These are phyloP conservation scores for Theocolax elegans DNA, from an alignment of 1,140 invertebrate genomes.

Conservation along the genomic window DNA sequence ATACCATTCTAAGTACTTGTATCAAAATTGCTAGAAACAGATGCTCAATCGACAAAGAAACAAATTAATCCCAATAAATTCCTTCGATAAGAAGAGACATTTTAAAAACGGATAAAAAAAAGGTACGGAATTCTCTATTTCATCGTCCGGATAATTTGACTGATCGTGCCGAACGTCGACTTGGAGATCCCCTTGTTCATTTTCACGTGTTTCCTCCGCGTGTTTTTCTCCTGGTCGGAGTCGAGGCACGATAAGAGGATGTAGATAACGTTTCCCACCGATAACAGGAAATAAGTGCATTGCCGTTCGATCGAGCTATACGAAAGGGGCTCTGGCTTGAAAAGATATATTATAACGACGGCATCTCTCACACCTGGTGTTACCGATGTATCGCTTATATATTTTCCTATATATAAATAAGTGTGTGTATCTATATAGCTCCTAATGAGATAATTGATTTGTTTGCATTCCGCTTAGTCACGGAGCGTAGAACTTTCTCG, in stretches of 20 bases:
- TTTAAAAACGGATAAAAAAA: no score
- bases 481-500: background rate
- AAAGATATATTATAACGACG: no score
- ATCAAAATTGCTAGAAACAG: no score
- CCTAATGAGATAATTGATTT: slow-evolving; percentile 30
- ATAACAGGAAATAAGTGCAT: background rate
- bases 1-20: no score
- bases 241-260: slow-evolving; percentile 9
- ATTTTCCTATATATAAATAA: background rate
- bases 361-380: slow-evolving; percentile 2
- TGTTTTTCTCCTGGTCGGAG: background rate
- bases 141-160: slow-evolving; percentile 10
- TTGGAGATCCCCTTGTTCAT: background rate
- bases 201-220: background rate
- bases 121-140: no score
- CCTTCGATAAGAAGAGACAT: no score
- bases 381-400: background rate
- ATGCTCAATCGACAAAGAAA: no score
- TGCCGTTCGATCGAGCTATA: background rate
- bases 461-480: slow-evolving; percentile 27
- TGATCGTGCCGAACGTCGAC: background rate
- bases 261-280: background rate
- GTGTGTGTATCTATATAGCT: no score
- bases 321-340: background rate
- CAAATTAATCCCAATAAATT: no score